Conservation (phyloP, 2,888 invertebrate species). For the Tipula lateralis region DNA sequence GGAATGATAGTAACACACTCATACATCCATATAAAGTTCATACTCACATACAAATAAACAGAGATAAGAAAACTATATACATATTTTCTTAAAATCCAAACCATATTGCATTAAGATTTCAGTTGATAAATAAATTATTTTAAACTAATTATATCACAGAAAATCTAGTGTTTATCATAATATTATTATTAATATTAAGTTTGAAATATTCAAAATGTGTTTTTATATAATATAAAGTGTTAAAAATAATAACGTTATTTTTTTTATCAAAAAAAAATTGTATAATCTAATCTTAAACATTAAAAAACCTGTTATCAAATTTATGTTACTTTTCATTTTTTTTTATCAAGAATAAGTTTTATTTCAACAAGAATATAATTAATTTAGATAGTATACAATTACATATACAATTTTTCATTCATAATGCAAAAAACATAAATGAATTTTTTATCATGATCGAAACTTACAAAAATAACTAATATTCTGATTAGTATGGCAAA, state of each 20-base stretch:
- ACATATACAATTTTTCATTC: not conserved
- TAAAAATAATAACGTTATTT: not conserved
- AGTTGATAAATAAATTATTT: not conserved
- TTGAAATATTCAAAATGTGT: not conserved
- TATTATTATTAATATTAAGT: not conserved
- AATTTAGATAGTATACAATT: not conserved
- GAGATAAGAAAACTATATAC: not conserved
- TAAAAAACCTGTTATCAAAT: not conserved
- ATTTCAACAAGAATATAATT: not conserved
- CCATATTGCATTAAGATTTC: not conserved
- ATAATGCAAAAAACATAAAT: not conserved
- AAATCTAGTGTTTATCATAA: not conserved
- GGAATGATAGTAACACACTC: not conserved
- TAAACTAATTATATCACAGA: not conserved
- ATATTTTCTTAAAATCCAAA: not conserved
- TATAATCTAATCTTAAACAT: not conserved
- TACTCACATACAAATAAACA: not conserved
- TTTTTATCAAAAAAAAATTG: not conserved
- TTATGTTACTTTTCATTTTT: not conserved
- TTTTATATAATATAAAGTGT: not conserved
- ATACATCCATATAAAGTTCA: not conserved
- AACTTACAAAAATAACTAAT: not conserved
- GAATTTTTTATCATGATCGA: not conserved
- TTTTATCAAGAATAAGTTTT: not conserved
- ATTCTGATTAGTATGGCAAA: not conserved